Conservation (phyloP, 2,113 vertebrate genomes). For the Vulpes ferrilata region DNA sequence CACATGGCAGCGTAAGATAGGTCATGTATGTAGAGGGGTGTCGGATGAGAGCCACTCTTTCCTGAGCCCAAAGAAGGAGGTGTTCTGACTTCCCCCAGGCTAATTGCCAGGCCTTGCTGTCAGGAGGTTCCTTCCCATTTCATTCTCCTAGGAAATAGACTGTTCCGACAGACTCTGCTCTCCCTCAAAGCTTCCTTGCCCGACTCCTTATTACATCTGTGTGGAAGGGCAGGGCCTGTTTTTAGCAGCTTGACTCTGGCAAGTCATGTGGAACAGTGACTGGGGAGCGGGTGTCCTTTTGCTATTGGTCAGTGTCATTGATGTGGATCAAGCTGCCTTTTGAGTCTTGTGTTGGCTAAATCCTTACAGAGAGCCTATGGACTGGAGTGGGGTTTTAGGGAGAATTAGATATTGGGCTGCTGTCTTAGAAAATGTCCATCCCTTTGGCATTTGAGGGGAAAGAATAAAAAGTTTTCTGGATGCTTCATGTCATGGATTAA, state of each 20-base stretch:
- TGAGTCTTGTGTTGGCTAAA: background rate
- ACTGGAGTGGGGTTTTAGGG: background rate
- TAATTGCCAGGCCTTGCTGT: accelerated
- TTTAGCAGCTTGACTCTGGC: background rate
- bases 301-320: accelerated
- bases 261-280: accelerated
- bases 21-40: background rate
- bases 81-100: background rate
- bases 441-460: background rate
- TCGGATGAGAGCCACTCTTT: background rate
- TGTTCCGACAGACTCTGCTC: accelerated
- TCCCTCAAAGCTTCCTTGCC: background rate
- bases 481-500: accelerated
- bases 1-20: background rate
- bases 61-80: background rate
- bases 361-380: background rate
- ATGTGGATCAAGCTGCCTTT: background rate
- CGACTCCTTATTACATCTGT: background rate
- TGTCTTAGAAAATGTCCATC: background rate
- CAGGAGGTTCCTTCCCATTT: background rate
- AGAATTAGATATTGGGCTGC: background rate
- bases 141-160: background rate
- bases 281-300: accelerated
- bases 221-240: background rate
- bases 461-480: background rate